Evolutionary conservation across 2,113 vertebrate species (phyloP).

Genomic region (Lophura nycthemera): DNA sequence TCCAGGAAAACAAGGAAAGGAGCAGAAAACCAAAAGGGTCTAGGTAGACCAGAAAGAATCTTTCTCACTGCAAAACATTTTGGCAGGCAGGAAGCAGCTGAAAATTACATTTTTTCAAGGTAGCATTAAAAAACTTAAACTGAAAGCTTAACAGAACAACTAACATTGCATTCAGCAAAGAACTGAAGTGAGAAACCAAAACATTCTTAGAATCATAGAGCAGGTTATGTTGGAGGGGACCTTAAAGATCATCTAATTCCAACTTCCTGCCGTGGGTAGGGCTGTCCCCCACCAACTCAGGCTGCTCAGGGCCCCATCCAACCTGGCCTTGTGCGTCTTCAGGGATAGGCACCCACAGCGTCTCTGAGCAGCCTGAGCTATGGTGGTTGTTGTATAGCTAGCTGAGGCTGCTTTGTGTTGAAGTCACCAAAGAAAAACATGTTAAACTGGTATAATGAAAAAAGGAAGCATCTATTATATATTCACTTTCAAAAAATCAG

Average conservation of each 20-base stretch:
- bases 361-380: background rate
- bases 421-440: background rate
- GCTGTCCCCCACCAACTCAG: too few relatives aligned
- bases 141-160: background rate
- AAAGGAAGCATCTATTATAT: background rate
- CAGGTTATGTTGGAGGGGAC: too few relatives aligned
- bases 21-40: constrained; percentile 17
- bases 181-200: background rate
- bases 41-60: background rate
- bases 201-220: background rate
- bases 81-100: background rate
- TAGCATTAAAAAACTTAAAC: background rate
- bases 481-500: background rate
- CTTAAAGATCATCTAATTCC: too few relatives aligned
- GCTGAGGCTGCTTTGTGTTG: background rate
- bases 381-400: background rate
- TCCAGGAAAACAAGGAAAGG: constrained; percentile 5
- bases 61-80: background rate
- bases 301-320: too few relatives aligned
- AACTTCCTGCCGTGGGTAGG: too few relatives aligned
- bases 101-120: background rate
- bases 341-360: too few relatives aligned
- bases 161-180: background rate
- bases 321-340: too few relatives aligned
- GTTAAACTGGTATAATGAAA: background rate